A percentile compares a stretch with the other conserved stretches of the same genome.
Conservation (phyloP, 1,140 invertebrate genomes). For the Eriosoma lanigerum region DNA sequence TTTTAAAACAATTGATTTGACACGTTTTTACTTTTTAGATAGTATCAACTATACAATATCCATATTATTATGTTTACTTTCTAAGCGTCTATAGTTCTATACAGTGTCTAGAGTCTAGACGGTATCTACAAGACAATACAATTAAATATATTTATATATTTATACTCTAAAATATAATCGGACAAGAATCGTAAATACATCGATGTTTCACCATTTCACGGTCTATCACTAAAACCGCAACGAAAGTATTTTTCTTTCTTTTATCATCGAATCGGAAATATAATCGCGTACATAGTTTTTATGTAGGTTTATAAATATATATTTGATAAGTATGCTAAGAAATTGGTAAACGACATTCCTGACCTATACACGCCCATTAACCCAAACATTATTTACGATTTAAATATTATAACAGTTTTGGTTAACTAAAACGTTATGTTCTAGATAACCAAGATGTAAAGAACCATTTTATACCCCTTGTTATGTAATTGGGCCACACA, state of each 20-base stretch:
- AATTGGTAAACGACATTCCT: conserved; percentile 14
- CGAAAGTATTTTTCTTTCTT: conserved; percentile 39
- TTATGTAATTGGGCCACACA: no score
- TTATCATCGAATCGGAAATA: not conserved
- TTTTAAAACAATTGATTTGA: conserved; percentile 46
- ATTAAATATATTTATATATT: conserved; percentile 28
- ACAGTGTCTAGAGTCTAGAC: conserved; percentile 19
- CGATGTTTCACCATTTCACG: conserved; percentile 17
- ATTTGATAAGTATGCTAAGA: not conserved
- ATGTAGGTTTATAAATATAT: not conserved
- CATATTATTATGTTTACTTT: conserved; percentile 36
- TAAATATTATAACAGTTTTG: not conserved
- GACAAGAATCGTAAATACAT: not conserved
- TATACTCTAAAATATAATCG: conserved; percentile 14
- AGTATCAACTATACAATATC: not conserved
- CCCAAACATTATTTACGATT: not conserved
- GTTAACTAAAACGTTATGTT: no score
- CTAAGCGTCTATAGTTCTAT: conserved; percentile 15
- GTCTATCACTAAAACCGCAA: conserved; percentile 19
- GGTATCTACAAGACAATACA: conserved; percentile 33
- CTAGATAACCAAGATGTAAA: no score
- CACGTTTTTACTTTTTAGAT: conserved; percentile 51
- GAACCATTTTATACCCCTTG: no score
- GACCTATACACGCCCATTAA: conserved; percentile 11
- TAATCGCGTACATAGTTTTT: not conserved